These are phyloP conservation scores for Andrena chrysosceles DNA, from an alignment of 2,888 invertebrate genomes.

Conservation along the genomic window DNA sequence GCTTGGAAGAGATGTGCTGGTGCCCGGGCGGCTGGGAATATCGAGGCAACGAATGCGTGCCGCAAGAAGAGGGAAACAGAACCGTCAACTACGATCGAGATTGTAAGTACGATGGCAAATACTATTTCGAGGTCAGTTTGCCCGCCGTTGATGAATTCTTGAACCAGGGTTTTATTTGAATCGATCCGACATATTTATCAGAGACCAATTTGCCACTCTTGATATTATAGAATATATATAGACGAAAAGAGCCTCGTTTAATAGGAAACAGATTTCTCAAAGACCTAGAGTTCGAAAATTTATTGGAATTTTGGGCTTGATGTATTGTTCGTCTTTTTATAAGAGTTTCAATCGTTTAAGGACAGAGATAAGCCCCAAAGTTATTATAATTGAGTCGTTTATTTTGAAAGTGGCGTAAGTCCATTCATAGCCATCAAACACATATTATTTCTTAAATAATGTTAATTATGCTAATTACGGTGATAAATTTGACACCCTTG, in stretches of 20 bases:
- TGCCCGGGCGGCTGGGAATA: constrained; percentile 87
- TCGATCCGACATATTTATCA: not conserved
- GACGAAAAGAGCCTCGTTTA: not conserved
- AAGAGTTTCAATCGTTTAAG: constrained; percentile 9
- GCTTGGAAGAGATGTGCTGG: constrained; percentile 86
- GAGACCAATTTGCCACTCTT: too few species aligned
- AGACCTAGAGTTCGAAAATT: not conserved
- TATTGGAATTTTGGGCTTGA: not conserved
- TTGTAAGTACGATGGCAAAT: constrained; percentile 60
- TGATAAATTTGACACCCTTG: too few species aligned
- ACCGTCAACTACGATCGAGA: constrained; percentile 59
- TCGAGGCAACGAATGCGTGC: constrained; percentile 74
- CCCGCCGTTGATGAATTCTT: not conserved
- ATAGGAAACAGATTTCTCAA: constrained; percentile 8
- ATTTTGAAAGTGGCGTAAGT: too few species aligned
- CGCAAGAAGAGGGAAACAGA: constrained; percentile 63
- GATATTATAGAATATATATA: not conserved
- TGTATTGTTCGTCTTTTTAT: not conserved
- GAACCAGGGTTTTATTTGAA: not conserved
- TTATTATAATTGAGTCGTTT: too few species aligned
- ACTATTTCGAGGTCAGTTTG: too few species aligned
- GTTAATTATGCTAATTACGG: too few species aligned
- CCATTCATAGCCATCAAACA: too few species aligned
- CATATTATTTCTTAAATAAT: too few species aligned
- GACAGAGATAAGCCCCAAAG: not conserved